A percentile compares a stretch with the other conserved stretches of the same genome.
Evolutionary conservation across 2,888 invertebrate genomes (phyloP).

Genomic region (Drosophila nigricruria): DNA sequence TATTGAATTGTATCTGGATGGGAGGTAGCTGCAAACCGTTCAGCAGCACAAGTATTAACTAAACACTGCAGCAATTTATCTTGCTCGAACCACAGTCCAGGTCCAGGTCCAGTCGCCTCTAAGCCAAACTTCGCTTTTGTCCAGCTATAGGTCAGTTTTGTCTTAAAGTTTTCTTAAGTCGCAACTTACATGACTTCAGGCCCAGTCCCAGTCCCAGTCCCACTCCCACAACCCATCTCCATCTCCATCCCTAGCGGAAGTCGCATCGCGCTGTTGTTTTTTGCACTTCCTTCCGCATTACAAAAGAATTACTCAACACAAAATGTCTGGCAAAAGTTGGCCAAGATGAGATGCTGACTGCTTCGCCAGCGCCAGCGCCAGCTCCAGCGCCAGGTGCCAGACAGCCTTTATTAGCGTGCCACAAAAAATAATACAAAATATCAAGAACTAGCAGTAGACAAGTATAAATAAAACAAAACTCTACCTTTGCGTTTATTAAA

Average conservation of each 20-base stretch:
- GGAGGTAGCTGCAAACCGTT: conserved; percentile 17
- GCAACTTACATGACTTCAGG: conserved; percentile 24
- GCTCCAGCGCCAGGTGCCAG: conserved; percentile 45
- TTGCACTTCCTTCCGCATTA: conserved; percentile 78
- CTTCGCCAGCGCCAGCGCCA: conserved; percentile 33
- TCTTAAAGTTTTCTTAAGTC: conserved; percentile 71
- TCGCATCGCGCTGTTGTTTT: conserved; percentile 66
- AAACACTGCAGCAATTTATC: conserved; percentile 81
- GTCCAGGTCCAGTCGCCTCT: conserved; percentile 1
- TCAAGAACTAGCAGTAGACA: not conserved
- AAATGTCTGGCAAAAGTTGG: conserved; percentile 69
- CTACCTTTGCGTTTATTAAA: conserved; percentile 18
- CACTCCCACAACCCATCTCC: not conserved
- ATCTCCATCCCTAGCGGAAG: conserved; percentile 50
- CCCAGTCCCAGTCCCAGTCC: not conserved
- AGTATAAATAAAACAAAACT: conserved; percentile 5
- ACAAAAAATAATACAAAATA: conserved; percentile 11
- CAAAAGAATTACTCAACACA: conserved; percentile 79
- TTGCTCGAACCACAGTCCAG: conserved; percentile 34
- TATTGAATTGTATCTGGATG: conserved; percentile 45
- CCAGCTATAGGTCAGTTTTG: conserved; percentile 67
- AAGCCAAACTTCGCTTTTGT: conserved; percentile 27
- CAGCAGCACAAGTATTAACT: conserved; percentile 71
- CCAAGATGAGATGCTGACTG: conserved; percentile 43
- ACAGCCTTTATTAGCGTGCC: conserved; percentile 37